A percentile compares a stretch with the other conserved stretches of the same genome.
These are phyloP conservation scores for Poecile atricapillus DNA, from an alignment of 2,113 vertebrate genomes.

Conservation along the genomic window DNA sequence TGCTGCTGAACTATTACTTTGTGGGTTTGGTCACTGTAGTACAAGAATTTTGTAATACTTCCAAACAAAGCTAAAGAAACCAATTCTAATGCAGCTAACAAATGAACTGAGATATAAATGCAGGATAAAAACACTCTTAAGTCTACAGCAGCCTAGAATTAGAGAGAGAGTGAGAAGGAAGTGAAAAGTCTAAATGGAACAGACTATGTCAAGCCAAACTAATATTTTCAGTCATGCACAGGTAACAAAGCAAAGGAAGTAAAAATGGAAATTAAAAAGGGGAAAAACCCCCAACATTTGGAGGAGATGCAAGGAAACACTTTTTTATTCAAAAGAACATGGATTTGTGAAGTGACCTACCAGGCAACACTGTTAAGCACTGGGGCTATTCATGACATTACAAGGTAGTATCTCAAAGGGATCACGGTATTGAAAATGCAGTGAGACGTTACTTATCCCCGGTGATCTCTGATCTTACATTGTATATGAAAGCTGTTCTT, in stretches of 20 bases:
- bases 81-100: constrained; percentile 34
- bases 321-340: constrained; percentile 42
- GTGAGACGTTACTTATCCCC: constrained; percentile 37
- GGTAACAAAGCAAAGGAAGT: constrained; percentile 10
- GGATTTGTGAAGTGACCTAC: constrained; percentile 33
- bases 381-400: constrained; percentile 25
- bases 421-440: constrained; percentile 46
- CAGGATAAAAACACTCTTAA: neutral
- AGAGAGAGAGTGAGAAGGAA: neutral
- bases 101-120: constrained; percentile 38
- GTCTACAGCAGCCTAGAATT: constrained; percentile 28
- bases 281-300: neutral
- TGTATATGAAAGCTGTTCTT: constrained; percentile 43
- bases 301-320: constrained; percentile 12
- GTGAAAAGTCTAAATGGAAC: constrained; percentile 26
- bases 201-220: constrained; percentile 13
- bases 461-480: constrained; percentile 31
- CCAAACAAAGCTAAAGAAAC: constrained; percentile 18
- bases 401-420: constrained; percentile 40
- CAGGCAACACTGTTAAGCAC: constrained; percentile 47
- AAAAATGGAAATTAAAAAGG: constrained; percentile 46
- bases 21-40: constrained; percentile 12
- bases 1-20: constrained; percentile 29
- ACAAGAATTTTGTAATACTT: constrained; percentile 30
- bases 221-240: constrained; percentile 44